These are phyloP conservation scores for Perca fluviatilis DNA, from an alignment of 2,113 vertebrate species.

Conservation along the genomic window DNA sequence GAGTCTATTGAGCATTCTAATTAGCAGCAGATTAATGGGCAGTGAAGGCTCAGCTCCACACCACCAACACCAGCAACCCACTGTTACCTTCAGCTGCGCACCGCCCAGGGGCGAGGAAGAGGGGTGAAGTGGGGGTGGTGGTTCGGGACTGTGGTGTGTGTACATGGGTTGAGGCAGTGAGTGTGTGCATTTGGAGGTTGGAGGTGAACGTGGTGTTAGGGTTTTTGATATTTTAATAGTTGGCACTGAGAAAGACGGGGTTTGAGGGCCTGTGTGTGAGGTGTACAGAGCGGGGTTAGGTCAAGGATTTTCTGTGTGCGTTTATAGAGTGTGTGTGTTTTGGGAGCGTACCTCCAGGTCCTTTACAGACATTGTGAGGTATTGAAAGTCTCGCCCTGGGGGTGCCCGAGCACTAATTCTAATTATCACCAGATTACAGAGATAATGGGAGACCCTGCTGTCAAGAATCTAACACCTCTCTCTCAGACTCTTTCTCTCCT, in stretches of 20 bases:
- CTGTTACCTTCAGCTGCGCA: slow-evolving; percentile 78
- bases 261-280: slow-evolving; percentile 63
- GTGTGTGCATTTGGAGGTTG: slow-evolving; percentile 46
- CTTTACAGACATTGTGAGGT: slow-evolving; percentile 79
- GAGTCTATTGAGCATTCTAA: slow-evolving; percentile 80
- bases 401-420: slow-evolving; percentile 84
- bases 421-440: slow-evolving; percentile 87
- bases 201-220: slow-evolving; percentile 53
- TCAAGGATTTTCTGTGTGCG: slow-evolving; percentile 64
- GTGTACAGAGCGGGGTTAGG: slow-evolving; percentile 51
- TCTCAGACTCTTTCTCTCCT: slow-evolving; percentile 66
- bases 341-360: slow-evolving; percentile 63
- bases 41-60: slow-evolving; percentile 63
- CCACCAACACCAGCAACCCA: slow-evolving; percentile 74
- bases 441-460: slow-evolving; percentile 83
- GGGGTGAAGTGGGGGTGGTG: slow-evolving; percentile 64
- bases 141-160: slow-evolving; percentile 28
- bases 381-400: slow-evolving; percentile 73
- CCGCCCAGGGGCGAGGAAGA: slow-evolving; percentile 72
- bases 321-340: slow-evolving; percentile 48
- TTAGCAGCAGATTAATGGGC: slow-evolving; percentile 81
- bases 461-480: slow-evolving; percentile 76
- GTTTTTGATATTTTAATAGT: slow-evolving; percentile 73
- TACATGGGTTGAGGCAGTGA: slow-evolving; percentile 27
- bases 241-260: slow-evolving; percentile 59